Evolutionary conservation across 2,888 invertebrate genomes (phyloP).

Genomic region (Drosophila glabriapex): DNA sequence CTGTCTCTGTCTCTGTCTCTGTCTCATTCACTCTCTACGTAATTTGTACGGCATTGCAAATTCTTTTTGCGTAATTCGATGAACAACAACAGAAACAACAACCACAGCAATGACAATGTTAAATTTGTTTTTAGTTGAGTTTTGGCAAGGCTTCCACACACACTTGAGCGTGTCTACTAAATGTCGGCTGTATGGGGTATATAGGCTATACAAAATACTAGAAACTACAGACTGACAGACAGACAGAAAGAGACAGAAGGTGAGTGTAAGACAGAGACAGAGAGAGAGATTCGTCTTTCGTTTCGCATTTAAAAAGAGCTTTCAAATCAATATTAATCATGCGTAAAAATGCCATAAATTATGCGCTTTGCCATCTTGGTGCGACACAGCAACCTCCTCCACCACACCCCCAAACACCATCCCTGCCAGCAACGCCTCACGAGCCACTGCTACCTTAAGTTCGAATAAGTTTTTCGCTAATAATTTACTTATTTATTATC

Average conservation of each 20-base stretch:
- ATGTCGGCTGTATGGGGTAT: constrained; percentile 26
- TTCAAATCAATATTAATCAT: constrained; percentile 84
- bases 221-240: background rate
- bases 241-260: background rate
- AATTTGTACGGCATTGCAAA: constrained; percentile 20
- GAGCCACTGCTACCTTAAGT: constrained; percentile 11
- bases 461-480: constrained; percentile 7
- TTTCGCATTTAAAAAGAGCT: constrained; percentile 61
- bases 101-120: constrained; percentile 45
- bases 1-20: background rate
- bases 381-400: background rate
- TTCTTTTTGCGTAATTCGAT: constrained; percentile 67
- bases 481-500: constrained; percentile 1
- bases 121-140: constrained; percentile 50
- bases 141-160: constrained; percentile 48
- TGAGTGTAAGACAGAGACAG: background rate
- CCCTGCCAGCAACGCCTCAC: background rate
- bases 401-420: background rate
- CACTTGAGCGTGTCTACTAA: background rate
- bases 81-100: constrained; percentile 28
- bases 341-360: constrained; percentile 76
- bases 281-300: constrained; percentile 3
- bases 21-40: constrained; percentile 1
- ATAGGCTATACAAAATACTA: constrained; percentile 1
- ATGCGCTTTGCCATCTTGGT: constrained; percentile 36